phyloP scores from a whole-genome alignment of 2,888 invertebrate genomes.

The Yponomeuta evonymella region DNA sequence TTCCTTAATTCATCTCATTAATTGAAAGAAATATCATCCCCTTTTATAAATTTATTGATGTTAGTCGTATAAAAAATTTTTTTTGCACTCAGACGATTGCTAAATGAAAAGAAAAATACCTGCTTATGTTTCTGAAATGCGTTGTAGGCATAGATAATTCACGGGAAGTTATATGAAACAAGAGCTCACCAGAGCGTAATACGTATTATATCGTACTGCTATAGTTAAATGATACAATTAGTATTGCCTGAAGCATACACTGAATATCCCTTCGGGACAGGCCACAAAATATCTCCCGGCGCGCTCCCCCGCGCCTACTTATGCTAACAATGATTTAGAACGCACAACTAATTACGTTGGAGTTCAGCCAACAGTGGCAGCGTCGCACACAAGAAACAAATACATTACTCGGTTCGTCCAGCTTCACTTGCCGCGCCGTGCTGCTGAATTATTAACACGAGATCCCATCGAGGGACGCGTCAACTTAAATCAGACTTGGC shows the following conservation, averaged over 20 bases:
- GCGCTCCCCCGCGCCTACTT: not conserved
- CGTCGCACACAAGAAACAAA: conserved; percentile 1
- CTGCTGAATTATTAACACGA: not conserved
- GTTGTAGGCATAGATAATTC: too few species aligned
- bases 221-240: not conserved
- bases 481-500: not conserved
- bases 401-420: conserved; percentile 1
- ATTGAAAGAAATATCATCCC: too few species aligned
- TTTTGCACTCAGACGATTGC: too few species aligned
- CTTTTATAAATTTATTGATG: too few species aligned
- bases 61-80: too few species aligned
- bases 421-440: not conserved
- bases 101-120: too few species aligned
- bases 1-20: too few species aligned
- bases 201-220: not conserved
- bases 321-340: conserved; percentile 8
- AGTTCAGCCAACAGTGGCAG: conserved; percentile 1
- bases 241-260: not conserved
- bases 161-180: too few species aligned
- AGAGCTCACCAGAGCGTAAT: not conserved
- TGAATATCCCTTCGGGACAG: not conserved
- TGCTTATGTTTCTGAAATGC: too few species aligned
- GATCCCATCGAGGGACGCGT: not conserved
- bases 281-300: not conserved
- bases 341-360: conserved; percentile 11